Evolutionary conservation across 2,113 vertebrate genomes (phyloP), one percentile per base, ranked within the genome.

Genomic region (Fulmarus glacialis): DNA sequence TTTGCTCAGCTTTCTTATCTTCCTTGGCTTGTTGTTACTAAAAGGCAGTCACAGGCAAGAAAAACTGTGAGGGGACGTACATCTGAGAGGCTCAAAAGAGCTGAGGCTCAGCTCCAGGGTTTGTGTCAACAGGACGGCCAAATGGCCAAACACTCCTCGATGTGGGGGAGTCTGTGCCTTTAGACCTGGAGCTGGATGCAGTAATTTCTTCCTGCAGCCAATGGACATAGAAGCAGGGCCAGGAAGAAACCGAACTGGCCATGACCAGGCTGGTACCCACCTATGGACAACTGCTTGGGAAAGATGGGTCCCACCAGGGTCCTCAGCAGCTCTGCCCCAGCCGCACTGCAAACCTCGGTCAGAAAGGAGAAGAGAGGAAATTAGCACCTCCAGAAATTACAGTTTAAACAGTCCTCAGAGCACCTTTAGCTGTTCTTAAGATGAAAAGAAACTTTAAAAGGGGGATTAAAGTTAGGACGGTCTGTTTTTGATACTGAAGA

Each of bases 361-460:
- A 62, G 75, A 53, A 83, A 52, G 32, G 24, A 74, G 40, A 56
- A 52, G 11, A 53, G 40, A 60, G 14, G 15, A 90, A 84, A 84
- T 66, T 19, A 62, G 9, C 30, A n/a, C 55, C 67, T n/a, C 1
- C 0, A 22, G 48, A 50, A 92, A 80, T 83, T 40, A 92, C 11
- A 56, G 34, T 92, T 95, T 82, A 58, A 96, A 71, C 11, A 68
- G 82, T 68, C 66, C 62, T 85, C 17, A 2, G 19, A 82, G 56
- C 34, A 90, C 62, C 48, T 95, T 85, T 36, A 88, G 47, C 70
- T 72, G 36, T 72, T 88, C 27, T 64, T 55, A 83, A 40, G n/a
- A 86, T 43, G n/a, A 86, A 95, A 95, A 84, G 48, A 48, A 88
- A 64, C 58, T 88, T 90, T 90, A 48, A 93, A 90, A 95, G 23